phyloP scores from a whole-genome alignment of 2,113 vertebrate genomes.

The Halcyon senegalensis region DNA sequence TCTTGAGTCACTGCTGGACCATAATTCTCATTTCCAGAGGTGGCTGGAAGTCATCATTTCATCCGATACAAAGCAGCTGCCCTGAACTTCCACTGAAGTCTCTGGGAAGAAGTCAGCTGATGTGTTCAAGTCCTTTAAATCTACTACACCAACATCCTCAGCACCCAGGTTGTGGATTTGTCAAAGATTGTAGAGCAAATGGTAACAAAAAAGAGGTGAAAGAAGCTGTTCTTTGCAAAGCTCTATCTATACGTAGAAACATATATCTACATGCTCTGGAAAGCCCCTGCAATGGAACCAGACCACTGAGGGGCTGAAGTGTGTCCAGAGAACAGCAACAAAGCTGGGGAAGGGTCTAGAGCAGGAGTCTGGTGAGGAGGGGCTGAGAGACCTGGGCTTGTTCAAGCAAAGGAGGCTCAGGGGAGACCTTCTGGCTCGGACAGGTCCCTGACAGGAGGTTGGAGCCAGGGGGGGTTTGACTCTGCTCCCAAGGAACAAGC shows the following conservation, averaged over 20 bases:
- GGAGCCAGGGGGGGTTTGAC: too few relatives aligned
- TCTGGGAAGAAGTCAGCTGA: neutral
- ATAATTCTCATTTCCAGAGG: neutral
- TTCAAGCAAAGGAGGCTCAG: neutral
- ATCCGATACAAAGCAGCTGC: neutral
- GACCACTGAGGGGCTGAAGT: neutral
- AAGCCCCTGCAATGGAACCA: rapidly evolving
- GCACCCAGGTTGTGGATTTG: rapidly evolving
- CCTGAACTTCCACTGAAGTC: neutral
- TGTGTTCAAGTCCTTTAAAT: neutral
- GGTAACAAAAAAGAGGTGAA: neutral
- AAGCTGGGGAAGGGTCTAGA: neutral
- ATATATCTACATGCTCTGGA: rapidly evolving
- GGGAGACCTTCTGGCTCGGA: neutral
- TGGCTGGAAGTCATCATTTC: neutral
- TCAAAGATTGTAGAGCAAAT: neutral
- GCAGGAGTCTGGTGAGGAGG: neutral
- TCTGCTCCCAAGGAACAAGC: too few relatives aligned
- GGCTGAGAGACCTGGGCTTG: neutral
- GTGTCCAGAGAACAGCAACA: neutral
- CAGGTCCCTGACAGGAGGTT: neutral
- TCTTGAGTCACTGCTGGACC: conserved; percentile 24
- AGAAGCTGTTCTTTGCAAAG: neutral
- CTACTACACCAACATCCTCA: neutral
- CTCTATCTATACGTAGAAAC: neutral